Base-by-base conservation (phyloP, 2,113 vertebrate genomes). In the Dolichallabes microphthalmus region DNA sequence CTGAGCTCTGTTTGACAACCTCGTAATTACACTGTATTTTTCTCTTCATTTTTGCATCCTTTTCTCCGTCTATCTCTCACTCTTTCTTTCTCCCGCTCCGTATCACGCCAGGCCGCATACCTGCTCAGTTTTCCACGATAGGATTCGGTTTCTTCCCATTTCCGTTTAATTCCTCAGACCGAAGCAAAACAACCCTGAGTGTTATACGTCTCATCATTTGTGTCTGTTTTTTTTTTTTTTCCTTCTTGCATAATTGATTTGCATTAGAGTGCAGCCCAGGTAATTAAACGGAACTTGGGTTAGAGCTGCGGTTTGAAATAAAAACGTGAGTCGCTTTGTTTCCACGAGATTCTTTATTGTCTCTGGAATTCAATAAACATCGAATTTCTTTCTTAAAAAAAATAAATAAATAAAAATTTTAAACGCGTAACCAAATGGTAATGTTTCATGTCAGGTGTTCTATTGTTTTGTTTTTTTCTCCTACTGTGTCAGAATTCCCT, bases 191-290 rank as follows among this genome's bases (percentile, higher is more conserved):
- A 76, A 50, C n/a, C 1, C 4, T 53, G 73, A 25, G 61, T 83
- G 87, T 88, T 90, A 88, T 92, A 93, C 88, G 89, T 94, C 94
- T 94, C 93, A 90, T 92, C 88, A 91, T 94, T 94, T 93, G 93
- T 92, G 92, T 94, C 93, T 94, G 92, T 2, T 39, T 92, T 92
- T 88, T 89, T 35, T 57, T 68, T 61, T 25, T 15, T 3, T 6
- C 1, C 53, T 76, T 58, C 80, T 45, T 94, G 94, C 93, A 95
- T 94, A 94, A 95, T 95, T 95, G 92, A 95, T 94, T 94, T 92
- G 92, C 93, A 93, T 94, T 94, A 94, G 87, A 93, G 91, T 68
- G 10, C 91, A 78, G 58, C 80, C 58, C 71, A 77, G 93, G 92
- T 95, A 95, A 95, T 95, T 94, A 94, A 94, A 93, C 90, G 87